A percentile compares a stretch with the other conserved stretches of the same genome.
Conservation (phyloP, 2,113 vertebrate genomes). For the Edolisoma coerulescens region DNA sequence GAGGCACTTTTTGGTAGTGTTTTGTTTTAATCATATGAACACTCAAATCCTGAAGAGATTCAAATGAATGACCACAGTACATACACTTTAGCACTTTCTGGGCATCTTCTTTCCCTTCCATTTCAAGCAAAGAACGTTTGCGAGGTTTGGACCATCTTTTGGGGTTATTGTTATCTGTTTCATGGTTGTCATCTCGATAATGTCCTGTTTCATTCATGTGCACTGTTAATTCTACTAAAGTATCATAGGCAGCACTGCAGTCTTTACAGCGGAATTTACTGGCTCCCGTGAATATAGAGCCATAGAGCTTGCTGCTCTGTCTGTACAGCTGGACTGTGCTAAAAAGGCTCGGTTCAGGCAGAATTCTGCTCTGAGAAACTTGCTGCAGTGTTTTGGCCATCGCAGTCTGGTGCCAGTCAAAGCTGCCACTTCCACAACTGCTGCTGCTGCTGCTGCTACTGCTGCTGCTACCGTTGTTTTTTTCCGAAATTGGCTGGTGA, state of each 20-base stretch:
- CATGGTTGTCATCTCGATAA: constrained; percentile 98
- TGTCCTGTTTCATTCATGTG: constrained; percentile 99
- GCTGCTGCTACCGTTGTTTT: constrained; percentile 88
- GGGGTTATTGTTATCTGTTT: constrained; percentile 89
- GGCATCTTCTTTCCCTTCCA: constrained; percentile 98
- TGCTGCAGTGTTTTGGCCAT: constrained; percentile 96
- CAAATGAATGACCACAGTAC: constrained; percentile 99
- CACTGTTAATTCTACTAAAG: constrained; percentile 93
- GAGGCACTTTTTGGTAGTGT: constrained; percentile 99
- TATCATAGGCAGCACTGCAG: constrained; percentile 97
- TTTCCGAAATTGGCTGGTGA: constrained; percentile 84
- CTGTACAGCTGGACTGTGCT: constrained; percentile 98
- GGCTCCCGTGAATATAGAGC: constrained; percentile 98
- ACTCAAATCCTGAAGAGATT: constrained; percentile 97
- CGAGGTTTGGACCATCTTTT: constrained; percentile 98
- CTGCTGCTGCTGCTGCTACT: constrained; percentile 91
- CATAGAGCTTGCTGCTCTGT: constrained; percentile 97
- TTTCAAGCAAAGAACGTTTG: constrained; percentile 95
- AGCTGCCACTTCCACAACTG: constrained; percentile 93
- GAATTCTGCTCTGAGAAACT: constrained; percentile 85
- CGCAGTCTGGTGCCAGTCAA: constrained; percentile 98
- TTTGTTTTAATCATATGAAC: constrained; percentile 99
- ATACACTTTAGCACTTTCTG: constrained; percentile 99
- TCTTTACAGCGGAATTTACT: constrained; percentile 99
- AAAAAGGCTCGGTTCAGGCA: constrained; percentile 92